A percentile compares a stretch with the other conserved stretches of the same genome.
phyloP scores from a whole-genome alignment of 2,113 vertebrate genomes.

The Halichoerus grypus region DNA sequence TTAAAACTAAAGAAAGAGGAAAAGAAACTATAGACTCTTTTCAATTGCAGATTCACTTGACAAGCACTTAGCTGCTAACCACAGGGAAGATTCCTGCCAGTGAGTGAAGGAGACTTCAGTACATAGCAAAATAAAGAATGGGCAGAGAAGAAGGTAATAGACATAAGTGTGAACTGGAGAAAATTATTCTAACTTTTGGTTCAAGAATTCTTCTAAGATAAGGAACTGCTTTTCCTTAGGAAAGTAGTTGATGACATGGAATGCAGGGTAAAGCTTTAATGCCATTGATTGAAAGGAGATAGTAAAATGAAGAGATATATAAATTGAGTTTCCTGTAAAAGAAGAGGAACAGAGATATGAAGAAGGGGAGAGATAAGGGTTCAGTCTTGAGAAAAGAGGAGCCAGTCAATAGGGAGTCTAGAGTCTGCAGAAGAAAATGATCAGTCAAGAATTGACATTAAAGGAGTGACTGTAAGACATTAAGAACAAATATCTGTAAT shows the following conservation, averaged over 20 bases:
- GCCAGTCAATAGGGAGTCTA: rapidly evolving
- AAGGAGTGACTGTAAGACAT: neutral
- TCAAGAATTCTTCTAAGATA: neutral
- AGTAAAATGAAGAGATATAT: neutral
- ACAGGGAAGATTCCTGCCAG: neutral
- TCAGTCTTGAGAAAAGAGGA: neutral
- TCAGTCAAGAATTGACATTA: neutral
- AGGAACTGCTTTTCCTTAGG: neutral
- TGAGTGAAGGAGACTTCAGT: neutral
- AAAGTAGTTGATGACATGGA: neutral
- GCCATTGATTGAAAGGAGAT: neutral
- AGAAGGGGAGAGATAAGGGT: neutral
- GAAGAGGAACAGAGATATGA: neutral
- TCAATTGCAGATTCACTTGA: neutral
- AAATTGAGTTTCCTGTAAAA: neutral
- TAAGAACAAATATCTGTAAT: neutral
- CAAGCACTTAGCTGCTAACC: neutral
- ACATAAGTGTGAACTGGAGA: neutral
- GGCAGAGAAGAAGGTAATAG: neutral
- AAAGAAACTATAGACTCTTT: neutral
- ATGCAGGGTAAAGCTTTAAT: neutral
- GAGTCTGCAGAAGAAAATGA: neutral
- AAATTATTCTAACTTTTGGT: neutral
- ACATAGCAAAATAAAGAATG: neutral
- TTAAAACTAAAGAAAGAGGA: neutral